Evolutionary conservation across 2,888 invertebrate genomes (phyloP).

Genomic region (Enchytraeus crypticus): DNA sequence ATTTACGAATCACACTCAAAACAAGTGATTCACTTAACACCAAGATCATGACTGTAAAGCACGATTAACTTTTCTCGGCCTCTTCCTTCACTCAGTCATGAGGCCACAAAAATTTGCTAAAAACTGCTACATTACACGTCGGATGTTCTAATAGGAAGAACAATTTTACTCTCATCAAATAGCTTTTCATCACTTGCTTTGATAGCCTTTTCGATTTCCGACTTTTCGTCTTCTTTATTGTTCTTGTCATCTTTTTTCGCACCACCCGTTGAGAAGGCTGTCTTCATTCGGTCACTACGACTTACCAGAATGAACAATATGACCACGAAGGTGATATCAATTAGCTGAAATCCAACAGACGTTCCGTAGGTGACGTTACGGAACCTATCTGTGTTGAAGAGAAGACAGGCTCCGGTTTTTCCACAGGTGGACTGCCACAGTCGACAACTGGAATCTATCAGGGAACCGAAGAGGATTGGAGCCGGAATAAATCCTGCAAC

Average conservation of each 20-base stretch:
- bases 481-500: constrained; percentile 24
- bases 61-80: too few relatives aligned
- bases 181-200: neutral
- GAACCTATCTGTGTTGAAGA: constrained; percentile 21
- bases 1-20: too few relatives aligned
- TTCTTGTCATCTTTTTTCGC: neutral
- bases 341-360: constrained; percentile 10
- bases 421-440: constrained; percentile 23
- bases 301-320: constrained; percentile 8
- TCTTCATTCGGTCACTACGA: too few relatives aligned
- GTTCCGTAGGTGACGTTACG: constrained; percentile 18
- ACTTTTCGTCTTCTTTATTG: neutral
- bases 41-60: too few relatives aligned
- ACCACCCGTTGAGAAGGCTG: neutral
- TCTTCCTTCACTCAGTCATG: too few relatives aligned
- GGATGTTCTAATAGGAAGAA: too few relatives aligned
- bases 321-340: constrained; percentile 3
- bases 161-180: too few relatives aligned
- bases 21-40: too few relatives aligned
- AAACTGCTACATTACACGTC: too few relatives aligned
- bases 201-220: neutral
- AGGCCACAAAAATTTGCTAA: too few relatives aligned
- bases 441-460: constrained; percentile 22
- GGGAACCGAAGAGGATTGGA: constrained; percentile 22
- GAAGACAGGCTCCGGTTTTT: constrained; percentile 17